Base-by-base conservation (phyloP, 2,797 vertebrate genomes). In the Alfaro cultratus region DNA sequence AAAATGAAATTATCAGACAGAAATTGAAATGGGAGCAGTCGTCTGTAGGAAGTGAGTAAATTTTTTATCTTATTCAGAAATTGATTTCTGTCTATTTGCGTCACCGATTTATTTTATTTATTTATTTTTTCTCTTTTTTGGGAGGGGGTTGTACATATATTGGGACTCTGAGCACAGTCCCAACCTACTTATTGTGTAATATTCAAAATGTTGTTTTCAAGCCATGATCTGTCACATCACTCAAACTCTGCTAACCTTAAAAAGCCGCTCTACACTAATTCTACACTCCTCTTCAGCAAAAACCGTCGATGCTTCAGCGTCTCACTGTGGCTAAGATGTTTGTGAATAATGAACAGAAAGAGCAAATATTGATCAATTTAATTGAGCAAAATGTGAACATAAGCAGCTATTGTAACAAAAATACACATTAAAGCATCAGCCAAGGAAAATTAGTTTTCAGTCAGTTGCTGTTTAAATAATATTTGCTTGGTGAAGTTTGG, bases 1-100 rank as follows among this genome's bases (percentile, higher is more conserved):
- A 73, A 77, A 75, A 31, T 12, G 47, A 75, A 45, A 72, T 80
- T n/a, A 47, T 76, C 67, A 2, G 36, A 41, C 53, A 53, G 26
- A 68, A 76, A 75, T 47, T 34, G 26, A 80, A 45, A 74, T 77
- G 21, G n/a, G n/a, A 74, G 45, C 16, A 21, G 31, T 76, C 74
- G 18, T 31, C 4, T 41, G 51, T 31, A 31, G 31, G 45, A 55
- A 46, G 34, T 13, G 11, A 41, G 5, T 64, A 12, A 43, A 46
- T 70, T 43, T 29, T 46, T 46, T 46, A 45, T 71, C 29, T 26
- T 45, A 15, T 13, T 46, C 41, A 45, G 41, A 43, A 45, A 71
- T 23, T 45, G 39, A 29, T 45, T 71, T 70, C 23, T 71, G 26
- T 45, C n/a, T n/a, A 18, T 71, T 71, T n/a, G 23, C 12, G 1